Base-by-base conservation (phyloP, 2,888 invertebrate genomes). In the Idaea dimidiata region DNA sequence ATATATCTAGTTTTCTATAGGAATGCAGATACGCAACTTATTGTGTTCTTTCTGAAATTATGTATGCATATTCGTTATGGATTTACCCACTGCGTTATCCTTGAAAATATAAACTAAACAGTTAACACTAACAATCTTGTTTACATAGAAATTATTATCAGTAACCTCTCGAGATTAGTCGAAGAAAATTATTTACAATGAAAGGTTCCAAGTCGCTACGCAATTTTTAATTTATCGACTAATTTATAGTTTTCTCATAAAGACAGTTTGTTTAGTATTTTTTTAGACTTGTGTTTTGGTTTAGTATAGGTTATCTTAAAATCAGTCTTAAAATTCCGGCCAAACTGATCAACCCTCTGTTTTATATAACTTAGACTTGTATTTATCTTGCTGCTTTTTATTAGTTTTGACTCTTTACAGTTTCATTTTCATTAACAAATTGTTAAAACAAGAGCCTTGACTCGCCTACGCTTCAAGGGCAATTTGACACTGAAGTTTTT, bases 61-160 rank as follows among this genome's bases (percentile, higher is more conserved):
- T 43, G 43, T 43, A 43, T 43, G 43, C 43, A 43, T 43, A 43
- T 43, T 43, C 43, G 43, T 43, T 43, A 43, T 43, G 43, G 43
- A 10, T 14, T 43, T 43, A 43, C 43, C 43, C 43, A 43, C 43
- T 43, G 3, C 14, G 43, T 43, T 3, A 43, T 43, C 43, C 43
- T 43, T 43, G 43, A 43, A 43, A 43, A 1, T 43, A 10, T 10
- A 43, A 43, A 43, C 43, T 43, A 43, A 43, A 43, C 10, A 43
- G 8, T 43, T 10, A 14, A 43, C 14, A 43, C 0, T 3, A 43
- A 14, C 10, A 43, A 43, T 43, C 43, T 43, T 14, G 10, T 24
- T 24, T 43, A 43, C 43, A 43, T 14, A 43, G 14, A 10, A 43
- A 43, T 14, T 6, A 8, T 10, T 43, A 43, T 43, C 43, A 43